These are phyloP conservation scores for Epirrhoe alternata DNA, from an alignment of 2,888 invertebrate genomes.

Conservation along the genomic window DNA sequence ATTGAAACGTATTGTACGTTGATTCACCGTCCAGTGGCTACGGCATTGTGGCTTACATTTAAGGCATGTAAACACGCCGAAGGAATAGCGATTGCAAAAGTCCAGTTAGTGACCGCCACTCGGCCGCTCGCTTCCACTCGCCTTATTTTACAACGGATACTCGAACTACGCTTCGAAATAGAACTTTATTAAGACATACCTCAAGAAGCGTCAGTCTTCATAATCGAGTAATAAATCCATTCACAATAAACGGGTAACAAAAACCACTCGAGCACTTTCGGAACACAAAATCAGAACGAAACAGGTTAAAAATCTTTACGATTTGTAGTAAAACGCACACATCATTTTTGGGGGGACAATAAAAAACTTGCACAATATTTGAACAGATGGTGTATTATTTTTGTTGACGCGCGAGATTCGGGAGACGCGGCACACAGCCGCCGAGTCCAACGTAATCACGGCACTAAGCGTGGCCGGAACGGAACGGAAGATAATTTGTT, in stretches of 20 bases:
- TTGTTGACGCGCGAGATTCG: constrained; percentile 69
- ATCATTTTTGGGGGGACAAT: constrained; percentile 68
- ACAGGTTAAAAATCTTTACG: constrained; percentile 55
- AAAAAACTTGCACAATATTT: constrained; percentile 80
- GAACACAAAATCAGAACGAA: constrained; percentile 70
- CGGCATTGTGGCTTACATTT: constrained; percentile 69
- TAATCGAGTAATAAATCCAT: constrained; percentile 80
- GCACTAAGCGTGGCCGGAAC: constrained; percentile 63
- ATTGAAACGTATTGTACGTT: constrained; percentile 62
- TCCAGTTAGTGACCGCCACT: constrained; percentile 74
- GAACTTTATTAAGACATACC: constrained; percentile 59
- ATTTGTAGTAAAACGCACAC: constrained; percentile 60
- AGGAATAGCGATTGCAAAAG: constrained; percentile 82
- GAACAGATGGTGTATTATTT: constrained; percentile 81
- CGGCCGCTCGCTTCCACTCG: constrained; percentile 42
- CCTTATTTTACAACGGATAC: constrained; percentile 46
- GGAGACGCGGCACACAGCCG: constrained; percentile 31
- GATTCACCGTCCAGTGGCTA: constrained; percentile 58
- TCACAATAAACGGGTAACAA: constrained; percentile 75
- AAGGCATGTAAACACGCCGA: constrained; percentile 75
- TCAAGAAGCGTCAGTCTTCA: constrained; percentile 71
- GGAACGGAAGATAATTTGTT: constrained; percentile 57
- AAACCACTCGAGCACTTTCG: constrained; percentile 72
- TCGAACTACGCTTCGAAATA: constrained; percentile 47
- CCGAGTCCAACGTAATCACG: constrained; percentile 65